phyloP scores from a whole-genome alignment of 2,888 invertebrate genomes.

The Drosophila acutilabella region DNA sequence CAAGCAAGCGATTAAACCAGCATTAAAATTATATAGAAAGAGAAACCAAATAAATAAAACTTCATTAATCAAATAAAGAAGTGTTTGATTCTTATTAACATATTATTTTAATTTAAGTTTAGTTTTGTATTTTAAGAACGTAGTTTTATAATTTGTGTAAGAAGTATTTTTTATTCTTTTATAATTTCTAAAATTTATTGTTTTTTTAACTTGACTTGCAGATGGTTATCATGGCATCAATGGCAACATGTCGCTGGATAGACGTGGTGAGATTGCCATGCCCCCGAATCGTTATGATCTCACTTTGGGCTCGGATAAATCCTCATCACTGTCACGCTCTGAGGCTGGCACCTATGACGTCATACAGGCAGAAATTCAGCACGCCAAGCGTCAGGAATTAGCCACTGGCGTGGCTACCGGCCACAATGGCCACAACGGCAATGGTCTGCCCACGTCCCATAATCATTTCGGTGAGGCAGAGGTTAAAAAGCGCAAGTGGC shows the following conservation, averaged over 20 bases:
- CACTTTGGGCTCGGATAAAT: slow-evolving; percentile 84
- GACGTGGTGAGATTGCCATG: slow-evolving; percentile 82
- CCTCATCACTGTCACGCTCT: slow-evolving; percentile 84
- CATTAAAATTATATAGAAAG: slow-evolving; percentile 74
- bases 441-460: slow-evolving; percentile 30
- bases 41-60: slow-evolving; percentile 77
- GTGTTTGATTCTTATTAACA: slow-evolving; percentile 8
- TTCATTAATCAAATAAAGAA: slow-evolving; percentile 72
- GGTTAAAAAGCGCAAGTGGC: slow-evolving; percentile 86
- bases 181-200: slow-evolving; percentile 3
- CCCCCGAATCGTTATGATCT: slow-evolving; percentile 83
- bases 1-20: slow-evolving; percentile 67
- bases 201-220: slow-evolving; percentile 37
- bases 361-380: slow-evolving; percentile 84
- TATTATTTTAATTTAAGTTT: not conserved
- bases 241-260: slow-evolving; percentile 85
- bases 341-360: slow-evolving; percentile 85
- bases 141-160: slow-evolving; percentile 6
- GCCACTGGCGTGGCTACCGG: slow-evolving; percentile 72
- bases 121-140: not conserved
- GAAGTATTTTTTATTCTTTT: not conserved
- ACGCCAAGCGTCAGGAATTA: slow-evolving; percentile 81
- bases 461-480: slow-evolving; percentile 80
- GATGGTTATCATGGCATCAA: slow-evolving; percentile 85
- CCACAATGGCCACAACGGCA: slow-evolving; percentile 75